A percentile compares a stretch with the other conserved stretches of the same genome.
These are phyloP conservation scores for Melopsittacus undulatus DNA, from an alignment of 2,797 vertebrate genomes.

Conservation along the genomic window DNA sequence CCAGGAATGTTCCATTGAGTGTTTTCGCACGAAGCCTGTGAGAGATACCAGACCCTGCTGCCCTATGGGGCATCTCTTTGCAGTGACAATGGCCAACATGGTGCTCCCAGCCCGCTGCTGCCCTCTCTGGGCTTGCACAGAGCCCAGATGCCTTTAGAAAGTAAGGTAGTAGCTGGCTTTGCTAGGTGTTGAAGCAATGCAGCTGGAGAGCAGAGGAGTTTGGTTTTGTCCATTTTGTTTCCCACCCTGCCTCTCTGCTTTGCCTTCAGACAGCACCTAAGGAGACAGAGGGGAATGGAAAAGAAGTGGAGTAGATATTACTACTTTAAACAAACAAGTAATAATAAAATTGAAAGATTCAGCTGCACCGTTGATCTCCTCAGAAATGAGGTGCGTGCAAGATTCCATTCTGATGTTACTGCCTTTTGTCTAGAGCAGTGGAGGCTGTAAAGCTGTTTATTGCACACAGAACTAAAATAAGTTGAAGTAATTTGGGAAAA, in stretches of 20 bases:
- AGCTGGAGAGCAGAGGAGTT: background rate
- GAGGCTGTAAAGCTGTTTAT: background rate
- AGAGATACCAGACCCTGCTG: fast-evolving
- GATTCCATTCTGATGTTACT: background rate
- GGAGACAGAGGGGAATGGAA: background rate
- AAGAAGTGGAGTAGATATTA: background rate
- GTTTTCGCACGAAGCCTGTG: fast-evolving
- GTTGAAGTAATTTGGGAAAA: background rate
- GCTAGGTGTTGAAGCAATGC: background rate
- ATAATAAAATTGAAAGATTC: background rate
- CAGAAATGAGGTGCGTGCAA: fast-evolving
- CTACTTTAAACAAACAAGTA: background rate
- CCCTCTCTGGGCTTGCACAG: background rate
- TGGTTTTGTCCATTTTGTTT: background rate
- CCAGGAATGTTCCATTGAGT: fast-evolving
- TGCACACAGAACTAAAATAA: background rate
- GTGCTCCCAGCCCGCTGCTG: background rate
- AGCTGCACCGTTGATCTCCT: background rate
- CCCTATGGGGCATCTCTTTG: fast-evolving
- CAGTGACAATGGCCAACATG: fast-evolving
- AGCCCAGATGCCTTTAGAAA: background rate
- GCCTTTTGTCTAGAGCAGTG: background rate
- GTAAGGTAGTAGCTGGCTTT: background rate
- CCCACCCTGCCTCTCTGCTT: background rate
- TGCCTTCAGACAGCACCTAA: background rate